Conservation (phyloP, 2,113 vertebrate species). For the Paedocypris sp. region DNA sequence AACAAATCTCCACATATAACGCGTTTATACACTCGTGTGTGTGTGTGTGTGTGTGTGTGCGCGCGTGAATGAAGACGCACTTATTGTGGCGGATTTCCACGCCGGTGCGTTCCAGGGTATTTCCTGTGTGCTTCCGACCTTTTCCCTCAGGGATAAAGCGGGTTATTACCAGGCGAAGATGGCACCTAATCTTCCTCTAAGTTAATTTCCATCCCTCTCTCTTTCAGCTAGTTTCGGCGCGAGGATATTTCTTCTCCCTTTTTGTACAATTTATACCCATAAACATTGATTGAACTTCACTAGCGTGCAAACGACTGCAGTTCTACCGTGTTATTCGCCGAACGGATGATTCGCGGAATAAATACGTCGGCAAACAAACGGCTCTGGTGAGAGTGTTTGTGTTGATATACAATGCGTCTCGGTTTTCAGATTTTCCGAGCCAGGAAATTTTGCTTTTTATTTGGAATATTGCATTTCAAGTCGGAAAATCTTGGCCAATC, state of each 20-base stretch:
- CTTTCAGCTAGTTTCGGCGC: background rate
- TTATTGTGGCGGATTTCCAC: conserved; percentile 30
- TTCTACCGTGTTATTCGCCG: conserved; percentile 20
- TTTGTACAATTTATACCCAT: background rate
- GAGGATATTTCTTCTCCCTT: background rate
- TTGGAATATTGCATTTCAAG: too few relatives aligned
- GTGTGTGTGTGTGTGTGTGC: too few relatives aligned
- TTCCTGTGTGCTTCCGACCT: conserved; percentile 20
- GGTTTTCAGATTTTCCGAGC: too few relatives aligned
- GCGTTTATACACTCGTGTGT: too few relatives aligned
- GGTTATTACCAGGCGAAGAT: conserved; percentile 25
- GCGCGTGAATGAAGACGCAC: too few relatives aligned
- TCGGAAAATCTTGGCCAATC: too few relatives aligned
- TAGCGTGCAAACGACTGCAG: background rate
- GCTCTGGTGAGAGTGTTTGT: too few relatives aligned
- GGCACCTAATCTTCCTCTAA: conserved; percentile 19
- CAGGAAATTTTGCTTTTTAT: too few relatives aligned
- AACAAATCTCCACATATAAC: conserved; percentile 4
- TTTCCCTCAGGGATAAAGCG: conserved; percentile 1
- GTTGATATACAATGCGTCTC: too few relatives aligned
- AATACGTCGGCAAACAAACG: too few relatives aligned
- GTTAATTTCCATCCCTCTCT: conserved; percentile 1
- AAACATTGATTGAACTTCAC: background rate
- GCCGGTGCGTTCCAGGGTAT: conserved; percentile 8
- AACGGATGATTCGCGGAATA: conserved; percentile 40